Evolutionary conservation across 2,113 vertebrate genomes (phyloP), one percentile per base, ranked within the genome.

Genomic region (Macrotus californicus): DNA sequence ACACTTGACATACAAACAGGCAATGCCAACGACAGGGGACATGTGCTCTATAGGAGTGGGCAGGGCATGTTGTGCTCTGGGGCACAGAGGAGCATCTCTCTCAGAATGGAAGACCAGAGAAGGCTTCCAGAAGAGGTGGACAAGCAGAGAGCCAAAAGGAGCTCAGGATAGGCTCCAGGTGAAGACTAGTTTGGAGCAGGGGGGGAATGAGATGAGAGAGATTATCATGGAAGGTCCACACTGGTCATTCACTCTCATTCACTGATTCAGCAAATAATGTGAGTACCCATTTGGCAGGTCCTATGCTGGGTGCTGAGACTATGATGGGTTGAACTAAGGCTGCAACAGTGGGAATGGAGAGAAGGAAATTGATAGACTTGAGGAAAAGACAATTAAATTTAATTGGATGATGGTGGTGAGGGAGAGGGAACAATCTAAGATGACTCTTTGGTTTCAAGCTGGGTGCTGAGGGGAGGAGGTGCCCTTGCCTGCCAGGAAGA

Each of bases 11-110:
- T 0, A 2, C 31, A 19, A 13, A 52, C 14, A 14, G 50, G 56
- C 48, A 10, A 34, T 7, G 46, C 76, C 66, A 2, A 1, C 0
- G 43, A 14, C 13, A 0, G 1, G 18, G 19, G 43, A 19, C 3
- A 3, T 2, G 0, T 3, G 46, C 9, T 87, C 41, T 46, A 1
- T 1, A 22, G 84, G 34, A 73, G 34, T 1, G 16, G 26, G 29
- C 80, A n/a, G 39, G 21, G 29, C 3, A 0, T 14, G 15, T 1
- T 11, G 34, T 41, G 19, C 36, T n/a, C 87, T 8, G 12, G 48
- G 36, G 43, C 77, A 59, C 22, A 29, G 88, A 87, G 14, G 29
- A 50, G 14, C 76, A 43, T 29, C 36, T 48, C 43, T n/a, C 31
- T 12, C n/a, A n/a, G 52, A 59, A 9, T 39, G 48, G 46, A 80